Evolutionary conservation across 2,113 vertebrate species (phyloP).

Genomic region (Takifugu flavidus): DNA sequence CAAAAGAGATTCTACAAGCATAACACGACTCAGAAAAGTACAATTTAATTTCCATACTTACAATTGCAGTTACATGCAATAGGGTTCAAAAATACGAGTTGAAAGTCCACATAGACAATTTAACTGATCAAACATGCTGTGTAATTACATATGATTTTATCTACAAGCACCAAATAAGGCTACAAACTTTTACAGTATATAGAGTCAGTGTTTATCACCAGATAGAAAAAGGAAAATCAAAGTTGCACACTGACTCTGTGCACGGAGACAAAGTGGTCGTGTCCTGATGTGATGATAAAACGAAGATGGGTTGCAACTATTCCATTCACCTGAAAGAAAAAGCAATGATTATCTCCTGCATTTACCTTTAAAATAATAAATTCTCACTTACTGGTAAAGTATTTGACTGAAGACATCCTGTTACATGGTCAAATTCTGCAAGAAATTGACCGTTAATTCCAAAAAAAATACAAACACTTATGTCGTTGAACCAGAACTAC

Average conservation of each 20-base stretch:
- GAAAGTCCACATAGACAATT: too few relatives aligned
- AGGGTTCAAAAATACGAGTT: not conserved
- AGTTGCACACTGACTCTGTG: constrained; percentile 83
- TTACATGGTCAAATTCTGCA: constrained; percentile 82
- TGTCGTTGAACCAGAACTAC: not conserved
- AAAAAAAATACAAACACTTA: not conserved
- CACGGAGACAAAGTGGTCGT: constrained; percentile 90
- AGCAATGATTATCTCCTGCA: not conserved
- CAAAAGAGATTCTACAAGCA: constrained; percentile 24
- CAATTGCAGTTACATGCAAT: constrained; percentile 9
- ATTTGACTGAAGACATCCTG: constrained; percentile 86
- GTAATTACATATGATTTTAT: constrained; percentile 8
- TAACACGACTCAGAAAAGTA: constrained; percentile 22
- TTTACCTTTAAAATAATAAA: too few relatives aligned
- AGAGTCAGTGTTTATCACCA: not conserved
- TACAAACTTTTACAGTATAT: not conserved
- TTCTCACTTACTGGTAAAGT: constrained; percentile 82
- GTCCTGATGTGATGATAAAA: constrained; percentile 86
- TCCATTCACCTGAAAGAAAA: constrained; percentile 77
- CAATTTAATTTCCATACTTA: constrained; percentile 15
- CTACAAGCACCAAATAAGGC: not conserved
- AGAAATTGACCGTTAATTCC: constrained; percentile 32
- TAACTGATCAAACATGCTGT: not conserved
- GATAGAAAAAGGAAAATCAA: constrained; percentile 20
- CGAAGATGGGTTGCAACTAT: constrained; percentile 81